Percentiles rank a stretch among this genome's conserved stretches.
Conservation (phyloP, 2,797 vertebrate genomes). For the Mormyrops boulengeri region DNA sequence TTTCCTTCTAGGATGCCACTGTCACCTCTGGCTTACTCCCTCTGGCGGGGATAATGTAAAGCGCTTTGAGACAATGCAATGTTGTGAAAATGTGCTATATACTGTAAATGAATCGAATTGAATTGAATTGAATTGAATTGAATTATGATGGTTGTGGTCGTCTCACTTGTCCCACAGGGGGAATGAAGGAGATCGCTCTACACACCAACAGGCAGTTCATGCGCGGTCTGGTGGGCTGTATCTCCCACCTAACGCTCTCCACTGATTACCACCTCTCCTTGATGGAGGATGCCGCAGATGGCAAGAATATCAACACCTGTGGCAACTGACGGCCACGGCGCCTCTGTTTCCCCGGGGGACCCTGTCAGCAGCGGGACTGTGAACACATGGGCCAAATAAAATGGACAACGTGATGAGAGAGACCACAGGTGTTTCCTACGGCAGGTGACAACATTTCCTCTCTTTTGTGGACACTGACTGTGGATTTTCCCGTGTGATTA, state of each 20-base stretch:
- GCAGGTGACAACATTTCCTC: neutral
- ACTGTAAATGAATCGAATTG: neutral
- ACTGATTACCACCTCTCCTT: conserved; percentile 87
- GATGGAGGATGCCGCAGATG: conserved; percentile 82
- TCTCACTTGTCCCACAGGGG: conserved; percentile 62
- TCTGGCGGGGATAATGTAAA: neutral
- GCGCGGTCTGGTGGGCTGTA: conserved; percentile 83
- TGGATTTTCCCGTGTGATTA: neutral
- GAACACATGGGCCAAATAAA: neutral
- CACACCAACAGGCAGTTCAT: conserved; percentile 86
- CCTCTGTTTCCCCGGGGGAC: neutral
- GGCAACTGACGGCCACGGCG: conserved; percentile 65
- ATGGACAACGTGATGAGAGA: neutral
- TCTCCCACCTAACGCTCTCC: conserved; percentile 91
- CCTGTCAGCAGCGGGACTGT: neutral
- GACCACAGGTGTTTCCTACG: neutral
- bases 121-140: neutral
- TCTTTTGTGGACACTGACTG: conserved; percentile 10
- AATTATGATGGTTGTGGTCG: neutral
- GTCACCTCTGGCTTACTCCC: too few relatives aligned
- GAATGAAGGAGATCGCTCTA: conserved; percentile 90
- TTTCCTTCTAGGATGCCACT: too few relatives aligned
- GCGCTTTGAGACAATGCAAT: too few relatives aligned
- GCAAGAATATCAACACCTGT: conserved; percentile 96
- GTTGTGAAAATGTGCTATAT: neutral